phyloP scores from a whole-genome alignment of 2,888 invertebrate genomes.

The Nebria brevicollis region DNA sequence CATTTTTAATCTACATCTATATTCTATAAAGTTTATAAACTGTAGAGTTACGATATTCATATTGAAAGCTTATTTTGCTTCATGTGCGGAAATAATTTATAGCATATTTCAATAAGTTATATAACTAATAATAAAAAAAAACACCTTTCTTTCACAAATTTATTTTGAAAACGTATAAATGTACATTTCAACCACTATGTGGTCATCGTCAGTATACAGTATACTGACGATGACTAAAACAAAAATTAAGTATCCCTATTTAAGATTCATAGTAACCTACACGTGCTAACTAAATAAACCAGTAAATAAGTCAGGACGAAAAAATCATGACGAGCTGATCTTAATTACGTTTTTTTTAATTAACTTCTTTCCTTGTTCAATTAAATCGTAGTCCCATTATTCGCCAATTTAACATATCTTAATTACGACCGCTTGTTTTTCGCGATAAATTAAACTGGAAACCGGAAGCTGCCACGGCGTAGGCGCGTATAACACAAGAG shows the following conservation, averaged over 20 bases:
- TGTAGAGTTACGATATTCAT: background rate
- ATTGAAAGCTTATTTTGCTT: background rate
- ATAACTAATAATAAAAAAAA: too few relatives aligned
- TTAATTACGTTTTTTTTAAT: background rate
- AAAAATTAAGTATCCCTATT: too few relatives aligned
- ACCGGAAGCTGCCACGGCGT: background rate
- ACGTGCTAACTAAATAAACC: background rate
- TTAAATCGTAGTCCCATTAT: background rate
- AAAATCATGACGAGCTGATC: background rate
- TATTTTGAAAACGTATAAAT: too few relatives aligned
- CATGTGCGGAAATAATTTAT: background rate
- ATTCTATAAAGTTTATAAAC: background rate
- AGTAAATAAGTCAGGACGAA: background rate
- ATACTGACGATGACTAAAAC: too few relatives aligned
- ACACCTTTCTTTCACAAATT: too few relatives aligned
- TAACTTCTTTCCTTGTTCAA: constrained; percentile 1
- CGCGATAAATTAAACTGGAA: constrained; percentile 3
- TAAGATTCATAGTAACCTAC: background rate
- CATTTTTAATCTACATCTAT: background rate
- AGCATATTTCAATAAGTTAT: too few relatives aligned
- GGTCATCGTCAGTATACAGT: too few relatives aligned
- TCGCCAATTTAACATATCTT: constrained; percentile 18
- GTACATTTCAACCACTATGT: too few relatives aligned
- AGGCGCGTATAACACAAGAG: constrained; percentile 2
- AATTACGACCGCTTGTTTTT: constrained; percentile 4